Evolutionary conservation across 2,888 invertebrate species (phyloP).

Genomic region (Melinopterus prodromus): DNA sequence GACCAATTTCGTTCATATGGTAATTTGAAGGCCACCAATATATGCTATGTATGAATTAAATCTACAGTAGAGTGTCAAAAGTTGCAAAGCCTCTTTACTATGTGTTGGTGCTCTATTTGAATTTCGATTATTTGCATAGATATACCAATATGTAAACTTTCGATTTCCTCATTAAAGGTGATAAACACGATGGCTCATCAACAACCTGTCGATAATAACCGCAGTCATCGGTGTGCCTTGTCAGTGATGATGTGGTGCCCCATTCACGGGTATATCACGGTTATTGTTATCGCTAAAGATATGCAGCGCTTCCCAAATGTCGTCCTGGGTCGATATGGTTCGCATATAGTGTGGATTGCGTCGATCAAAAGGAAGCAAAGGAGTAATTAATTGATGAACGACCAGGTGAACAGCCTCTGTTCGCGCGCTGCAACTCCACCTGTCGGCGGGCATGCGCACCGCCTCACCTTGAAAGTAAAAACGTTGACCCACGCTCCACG

Average conservation of each 20-base stretch:
- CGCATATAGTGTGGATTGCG: not conserved
- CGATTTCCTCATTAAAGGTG: not conserved
- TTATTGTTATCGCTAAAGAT: not conserved
- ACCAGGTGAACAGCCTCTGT: conserved; percentile 44
- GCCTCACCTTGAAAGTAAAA: conserved; percentile 43
- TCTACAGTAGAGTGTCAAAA: not conserved
- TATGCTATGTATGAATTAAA: not conserved
- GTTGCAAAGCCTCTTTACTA: not conserved
- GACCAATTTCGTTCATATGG: conserved; percentile 4
- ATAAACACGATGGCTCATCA: not conserved
- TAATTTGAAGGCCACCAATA: not conserved
- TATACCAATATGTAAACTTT: not conserved
- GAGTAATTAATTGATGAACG: conserved; percentile 37
- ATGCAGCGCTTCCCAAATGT: not conserved
- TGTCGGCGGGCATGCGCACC: conserved; percentile 44
- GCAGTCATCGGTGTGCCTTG: not conserved
- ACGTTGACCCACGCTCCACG: conserved; percentile 44
- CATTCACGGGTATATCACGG: not conserved
- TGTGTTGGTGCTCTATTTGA: not conserved
- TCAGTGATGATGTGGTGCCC: not conserved
- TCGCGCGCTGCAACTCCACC: conserved; percentile 41
- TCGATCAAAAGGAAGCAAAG: not conserved
- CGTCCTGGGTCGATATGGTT: not conserved
- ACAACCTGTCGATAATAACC: conserved; percentile 4
- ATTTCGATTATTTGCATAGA: too few relatives aligned